These are phyloP conservation scores for Sarcoramphus papa DNA, from an alignment of 2,797 vertebrate species.

Conservation along the genomic window DNA sequence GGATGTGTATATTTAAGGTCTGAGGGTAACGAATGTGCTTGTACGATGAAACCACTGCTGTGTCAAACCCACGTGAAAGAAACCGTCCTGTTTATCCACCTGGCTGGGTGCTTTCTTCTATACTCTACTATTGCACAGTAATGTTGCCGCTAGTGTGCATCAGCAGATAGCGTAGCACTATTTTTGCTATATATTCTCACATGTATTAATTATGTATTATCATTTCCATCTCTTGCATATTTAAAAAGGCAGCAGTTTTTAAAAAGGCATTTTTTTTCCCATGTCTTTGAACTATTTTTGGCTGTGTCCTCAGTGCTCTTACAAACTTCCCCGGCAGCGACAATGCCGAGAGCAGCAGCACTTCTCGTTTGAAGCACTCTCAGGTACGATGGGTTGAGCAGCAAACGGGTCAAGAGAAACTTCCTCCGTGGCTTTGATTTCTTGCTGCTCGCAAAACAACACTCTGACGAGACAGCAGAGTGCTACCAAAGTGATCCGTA, in stretches of 20 bases:
- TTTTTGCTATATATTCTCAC: not conserved
- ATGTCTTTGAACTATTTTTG: not conserved
- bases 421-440: not conserved
- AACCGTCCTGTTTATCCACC: not conserved
- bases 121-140: rapidly evolving
- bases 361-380: not conserved
- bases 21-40: not conserved
- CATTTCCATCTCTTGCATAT: not conserved
- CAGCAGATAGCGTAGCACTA: not conserved
- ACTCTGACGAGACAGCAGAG: not conserved
- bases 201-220: not conserved
- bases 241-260: not conserved
- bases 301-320: not conserved
- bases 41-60: rapidly evolving
- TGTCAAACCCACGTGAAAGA: not conserved
- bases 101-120: not conserved
- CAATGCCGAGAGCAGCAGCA: not conserved
- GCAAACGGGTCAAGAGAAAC: not conserved
- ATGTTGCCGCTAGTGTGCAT: rapidly evolving
- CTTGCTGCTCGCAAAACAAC: rapidly evolving
- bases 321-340: rapidly evolving
- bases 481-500: not conserved
- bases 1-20: not conserved
- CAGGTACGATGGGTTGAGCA: not conserved
- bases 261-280: not conserved